phyloP scores from a whole-genome alignment of 92 coral and sea anemone genomes.

The Isaurus tuberculatus region DNA sequence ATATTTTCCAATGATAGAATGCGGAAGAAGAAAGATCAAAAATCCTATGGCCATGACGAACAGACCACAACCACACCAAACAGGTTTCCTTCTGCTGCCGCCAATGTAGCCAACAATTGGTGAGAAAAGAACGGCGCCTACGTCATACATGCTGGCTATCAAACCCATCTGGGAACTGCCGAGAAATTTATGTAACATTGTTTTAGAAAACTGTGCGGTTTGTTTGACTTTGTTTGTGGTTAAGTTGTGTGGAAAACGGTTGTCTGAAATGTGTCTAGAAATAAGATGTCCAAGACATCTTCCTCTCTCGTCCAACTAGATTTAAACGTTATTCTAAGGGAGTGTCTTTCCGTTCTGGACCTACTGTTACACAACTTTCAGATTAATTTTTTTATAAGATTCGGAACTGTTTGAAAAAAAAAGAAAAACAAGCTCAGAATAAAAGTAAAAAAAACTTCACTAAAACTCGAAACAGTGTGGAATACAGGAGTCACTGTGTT shows the following conservation, averaged over 20 bases:
- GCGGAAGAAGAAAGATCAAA: slow-evolving; percentile 81
- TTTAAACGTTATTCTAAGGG: too few species aligned
- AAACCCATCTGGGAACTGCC: slow-evolving; percentile 79
- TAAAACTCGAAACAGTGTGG: too few species aligned
- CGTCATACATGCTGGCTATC: slow-evolving; percentile 79
- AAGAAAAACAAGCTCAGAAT: too few species aligned
- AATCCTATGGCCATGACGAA: slow-evolving; percentile 71
- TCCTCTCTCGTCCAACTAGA: too few species aligned
- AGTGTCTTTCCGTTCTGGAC: too few species aligned
- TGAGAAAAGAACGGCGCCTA: slow-evolving; percentile 74
- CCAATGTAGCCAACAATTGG: slow-evolving; percentile 79
- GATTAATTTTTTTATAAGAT: too few species aligned
- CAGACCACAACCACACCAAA: slow-evolving; percentile 85
- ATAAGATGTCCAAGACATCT: too few species aligned
- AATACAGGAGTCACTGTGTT: too few species aligned
- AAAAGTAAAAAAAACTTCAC: too few species aligned
- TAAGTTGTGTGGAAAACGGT: not conserved
- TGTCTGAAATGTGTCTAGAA: not conserved
- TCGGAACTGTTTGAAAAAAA: too few species aligned
- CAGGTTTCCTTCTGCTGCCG: slow-evolving; percentile 82
- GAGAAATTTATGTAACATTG: not conserved
- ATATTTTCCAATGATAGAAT: slow-evolving; percentile 77
- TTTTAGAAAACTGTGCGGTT: too few species aligned
- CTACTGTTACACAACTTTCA: too few species aligned
- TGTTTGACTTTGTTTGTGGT: not conserved